These are phyloP conservation scores for Drosophila paranaensis DNA, from an alignment of 2,888 invertebrate genomes.

Conservation along the genomic window DNA sequence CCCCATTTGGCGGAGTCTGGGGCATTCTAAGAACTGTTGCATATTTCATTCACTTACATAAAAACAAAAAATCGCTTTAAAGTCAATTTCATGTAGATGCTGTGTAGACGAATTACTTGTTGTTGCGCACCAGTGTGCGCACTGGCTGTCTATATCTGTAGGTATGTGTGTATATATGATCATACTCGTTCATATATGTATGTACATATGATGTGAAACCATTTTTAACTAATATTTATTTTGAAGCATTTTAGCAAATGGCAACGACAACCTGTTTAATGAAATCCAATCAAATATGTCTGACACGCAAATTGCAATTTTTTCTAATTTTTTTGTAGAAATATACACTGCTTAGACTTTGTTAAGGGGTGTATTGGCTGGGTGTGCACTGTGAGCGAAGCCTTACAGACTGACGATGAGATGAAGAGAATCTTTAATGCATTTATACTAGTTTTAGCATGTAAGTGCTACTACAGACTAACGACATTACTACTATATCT, in stretches of 20 bases:
- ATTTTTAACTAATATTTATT: slow-evolving; percentile 23
- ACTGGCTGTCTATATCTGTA: background rate
- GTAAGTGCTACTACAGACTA: background rate
- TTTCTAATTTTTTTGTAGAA: background rate
- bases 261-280: slow-evolving; percentile 50
- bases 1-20: slow-evolving; percentile 24
- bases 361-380: background rate
- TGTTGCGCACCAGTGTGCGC: slow-evolving; percentile 24
- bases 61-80: slow-evolving; percentile 28
- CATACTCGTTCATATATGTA: background rate
- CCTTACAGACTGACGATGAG: background rate
- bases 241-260: slow-evolving; percentile 24
- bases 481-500: background rate
- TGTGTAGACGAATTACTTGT: slow-evolving; percentile 40
- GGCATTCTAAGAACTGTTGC: slow-evolving; percentile 52
- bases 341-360: background rate
- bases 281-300: slow-evolving; percentile 58
- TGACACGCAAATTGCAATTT: slow-evolving; percentile 47
- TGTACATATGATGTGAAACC: slow-evolving; percentile 4
- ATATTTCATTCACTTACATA: slow-evolving; percentile 57
- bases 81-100: slow-evolving; percentile 40
- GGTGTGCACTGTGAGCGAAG: background rate
- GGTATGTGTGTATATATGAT: background rate
- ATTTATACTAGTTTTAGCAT: background rate
- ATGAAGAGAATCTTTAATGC: background rate